phyloP scores from a whole-genome alignment of 2,888 invertebrate species.

The Nomada hirtipes region DNA sequence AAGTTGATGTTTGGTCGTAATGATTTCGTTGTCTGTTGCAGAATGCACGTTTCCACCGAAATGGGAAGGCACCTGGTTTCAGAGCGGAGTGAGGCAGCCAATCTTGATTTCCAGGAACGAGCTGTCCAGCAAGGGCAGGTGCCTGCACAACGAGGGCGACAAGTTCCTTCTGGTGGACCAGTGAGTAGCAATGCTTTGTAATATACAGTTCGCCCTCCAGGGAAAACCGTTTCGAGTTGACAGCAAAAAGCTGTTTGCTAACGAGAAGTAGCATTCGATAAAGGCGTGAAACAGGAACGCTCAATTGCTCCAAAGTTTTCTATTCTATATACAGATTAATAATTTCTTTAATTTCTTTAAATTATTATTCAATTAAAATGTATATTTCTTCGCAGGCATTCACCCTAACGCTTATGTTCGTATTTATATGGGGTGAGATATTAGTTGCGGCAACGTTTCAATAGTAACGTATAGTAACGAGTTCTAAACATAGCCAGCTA shows the following conservation, averaged over 20 bases:
- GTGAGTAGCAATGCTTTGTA: constrained; percentile 86
- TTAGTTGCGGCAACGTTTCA: neutral
- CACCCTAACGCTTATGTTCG: no score
- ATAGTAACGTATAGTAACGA: neutral
- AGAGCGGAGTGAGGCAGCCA: constrained; percentile 94
- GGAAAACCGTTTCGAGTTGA: no score
- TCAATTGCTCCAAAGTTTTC: no score
- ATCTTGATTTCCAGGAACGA: constrained; percentile 93
- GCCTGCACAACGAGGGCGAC: constrained; percentile 93
- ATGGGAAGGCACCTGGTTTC: constrained; percentile 96
- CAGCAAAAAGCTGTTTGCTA: no score
- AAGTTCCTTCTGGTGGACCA: constrained; percentile 95
- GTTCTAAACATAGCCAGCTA: neutral
- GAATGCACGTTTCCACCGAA: constrained; percentile 92
- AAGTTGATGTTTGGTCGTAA: constrained; percentile 10
- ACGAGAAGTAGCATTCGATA: no score
- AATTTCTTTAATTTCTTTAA: no score
- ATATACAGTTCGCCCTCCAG: no score
- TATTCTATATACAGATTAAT: no score
- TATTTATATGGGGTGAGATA: neutral
- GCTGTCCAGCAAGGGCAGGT: constrained; percentile 94
- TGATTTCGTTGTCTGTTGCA: constrained; percentile 78
- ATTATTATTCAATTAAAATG: no score
- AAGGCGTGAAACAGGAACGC: no score
- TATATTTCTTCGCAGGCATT: no score